Conservation (phyloP, 2,113 vertebrate genomes). For the Thryonomys swinderianus region DNA sequence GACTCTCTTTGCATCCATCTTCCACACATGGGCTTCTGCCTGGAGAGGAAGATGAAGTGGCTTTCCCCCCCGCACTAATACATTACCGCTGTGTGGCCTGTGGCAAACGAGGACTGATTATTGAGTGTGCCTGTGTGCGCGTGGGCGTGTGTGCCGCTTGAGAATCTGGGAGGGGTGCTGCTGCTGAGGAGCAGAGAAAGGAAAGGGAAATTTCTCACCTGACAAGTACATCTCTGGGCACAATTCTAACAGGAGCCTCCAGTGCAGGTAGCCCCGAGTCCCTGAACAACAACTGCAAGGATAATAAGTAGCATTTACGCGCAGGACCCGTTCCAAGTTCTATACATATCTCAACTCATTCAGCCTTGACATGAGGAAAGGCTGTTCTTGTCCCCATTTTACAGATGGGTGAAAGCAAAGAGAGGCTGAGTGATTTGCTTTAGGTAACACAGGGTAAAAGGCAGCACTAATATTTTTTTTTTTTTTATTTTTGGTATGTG, state of each 20-base stretch:
- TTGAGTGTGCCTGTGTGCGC: background rate
- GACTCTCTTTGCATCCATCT: constrained; percentile 59
- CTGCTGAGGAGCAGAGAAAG: background rate
- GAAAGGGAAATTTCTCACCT: background rate
- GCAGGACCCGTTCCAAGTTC: background rate
- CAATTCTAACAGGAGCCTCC: constrained; percentile 1
- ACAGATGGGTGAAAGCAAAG: constrained; percentile 7
- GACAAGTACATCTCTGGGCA: background rate
- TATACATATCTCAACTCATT: background rate
- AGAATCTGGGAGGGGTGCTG: background rate
- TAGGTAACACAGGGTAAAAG: background rate
- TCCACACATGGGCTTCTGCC: constrained; percentile 62
- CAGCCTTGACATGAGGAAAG: background rate
- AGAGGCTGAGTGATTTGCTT: background rate
- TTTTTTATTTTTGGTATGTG: background rate
- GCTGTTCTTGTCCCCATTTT: background rate
- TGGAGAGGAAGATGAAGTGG: constrained; percentile 72
- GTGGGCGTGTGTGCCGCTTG: background rate
- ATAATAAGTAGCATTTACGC: background rate
- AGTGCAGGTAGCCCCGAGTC: background rate
- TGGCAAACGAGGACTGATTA: constrained; percentile 61
- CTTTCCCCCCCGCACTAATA: constrained; percentile 51
- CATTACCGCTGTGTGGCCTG: constrained; percentile 58
- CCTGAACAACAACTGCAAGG: background rate
- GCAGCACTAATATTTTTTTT: background rate